phyloP scores from a whole-genome alignment of 2,113 vertebrate species.

The Ciconia stormi region DNA sequence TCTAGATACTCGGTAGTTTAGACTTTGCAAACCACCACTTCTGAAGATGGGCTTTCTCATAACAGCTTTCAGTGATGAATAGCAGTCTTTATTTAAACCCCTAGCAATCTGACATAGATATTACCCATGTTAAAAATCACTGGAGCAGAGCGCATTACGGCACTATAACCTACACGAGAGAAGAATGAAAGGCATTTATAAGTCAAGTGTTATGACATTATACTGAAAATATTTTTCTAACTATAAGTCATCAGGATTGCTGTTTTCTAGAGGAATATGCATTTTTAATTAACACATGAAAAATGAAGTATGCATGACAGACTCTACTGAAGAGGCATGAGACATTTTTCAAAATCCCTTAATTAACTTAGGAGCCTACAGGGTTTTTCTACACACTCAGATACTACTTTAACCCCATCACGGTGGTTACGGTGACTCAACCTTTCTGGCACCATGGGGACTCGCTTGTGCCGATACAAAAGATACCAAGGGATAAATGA shows the following conservation, averaged over 20 bases:
- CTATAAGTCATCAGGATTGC: neutral
- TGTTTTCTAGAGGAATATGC: neutral
- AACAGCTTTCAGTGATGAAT: neutral
- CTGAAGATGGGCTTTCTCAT: neutral
- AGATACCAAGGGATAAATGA: neutral
- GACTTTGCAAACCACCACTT: neutral
- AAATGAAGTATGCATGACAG: neutral
- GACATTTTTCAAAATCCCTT: neutral
- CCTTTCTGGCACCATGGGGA: rapidly evolving
- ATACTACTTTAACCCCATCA: neutral
- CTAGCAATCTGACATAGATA: rapidly evolving
- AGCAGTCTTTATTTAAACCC: neutral
- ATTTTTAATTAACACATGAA: neutral
- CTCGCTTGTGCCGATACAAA: rapidly evolving
- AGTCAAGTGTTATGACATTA: neutral
- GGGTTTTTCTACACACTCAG: neutral
- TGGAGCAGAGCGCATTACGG: neutral
- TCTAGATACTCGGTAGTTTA: rapidly evolving
- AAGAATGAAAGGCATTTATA: neutral
- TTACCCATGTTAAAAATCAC: rapidly evolving
- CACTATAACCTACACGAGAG: neutral
- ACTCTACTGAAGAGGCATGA: neutral
- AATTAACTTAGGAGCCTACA: neutral
- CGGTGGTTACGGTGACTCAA: rapidly evolving
- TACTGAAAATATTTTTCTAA: neutral